These are phyloP conservation scores for Capreolus pygargus DNA, from an alignment of 2,113 vertebrate genomes.

Conservation along the genomic window DNA sequence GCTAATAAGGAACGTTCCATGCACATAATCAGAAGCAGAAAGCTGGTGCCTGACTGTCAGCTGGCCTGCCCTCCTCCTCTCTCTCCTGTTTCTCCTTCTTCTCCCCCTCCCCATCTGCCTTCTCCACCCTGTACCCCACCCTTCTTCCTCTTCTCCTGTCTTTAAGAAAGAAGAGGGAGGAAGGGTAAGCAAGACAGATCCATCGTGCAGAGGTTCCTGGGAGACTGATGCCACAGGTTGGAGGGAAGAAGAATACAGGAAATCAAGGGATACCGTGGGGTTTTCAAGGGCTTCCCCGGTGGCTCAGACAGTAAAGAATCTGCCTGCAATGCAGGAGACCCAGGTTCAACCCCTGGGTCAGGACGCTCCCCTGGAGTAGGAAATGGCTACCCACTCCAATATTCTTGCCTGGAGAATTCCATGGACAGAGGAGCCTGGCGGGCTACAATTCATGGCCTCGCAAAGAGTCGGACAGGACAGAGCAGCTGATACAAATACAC, in stretches of 20 bases:
- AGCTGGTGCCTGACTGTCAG: not conserved
- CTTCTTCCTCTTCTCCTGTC: not conserved
- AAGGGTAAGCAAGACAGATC: not conserved
- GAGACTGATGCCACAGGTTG: not conserved
- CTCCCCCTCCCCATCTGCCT: not conserved
- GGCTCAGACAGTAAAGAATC: not conserved
- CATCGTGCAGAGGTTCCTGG: not conserved
- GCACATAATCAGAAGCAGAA: not conserved
- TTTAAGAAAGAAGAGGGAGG: not conserved
- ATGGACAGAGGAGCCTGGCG: not conserved
- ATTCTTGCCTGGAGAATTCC: not conserved
- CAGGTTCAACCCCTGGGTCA: not conserved
- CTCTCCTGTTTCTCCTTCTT: not conserved
- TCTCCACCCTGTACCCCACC: rapidly evolving
- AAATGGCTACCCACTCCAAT: not conserved
- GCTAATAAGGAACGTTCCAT: not conserved
- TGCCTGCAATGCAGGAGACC: not conserved
- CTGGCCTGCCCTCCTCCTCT: not conserved
- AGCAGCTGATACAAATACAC: not conserved
- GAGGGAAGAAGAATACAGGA: not conserved
- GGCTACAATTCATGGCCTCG: not conserved
- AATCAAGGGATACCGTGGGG: not conserved
- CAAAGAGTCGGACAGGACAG: not conserved
- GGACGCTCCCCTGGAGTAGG: not conserved
- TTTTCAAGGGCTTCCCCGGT: not conserved